A percentile compares a stretch with the other conserved stretches of the same genome.
Evolutionary conservation across 64 coral and sea anemone genomes (phyloP).

Genomic region (Pachyseris speciosa): DNA sequence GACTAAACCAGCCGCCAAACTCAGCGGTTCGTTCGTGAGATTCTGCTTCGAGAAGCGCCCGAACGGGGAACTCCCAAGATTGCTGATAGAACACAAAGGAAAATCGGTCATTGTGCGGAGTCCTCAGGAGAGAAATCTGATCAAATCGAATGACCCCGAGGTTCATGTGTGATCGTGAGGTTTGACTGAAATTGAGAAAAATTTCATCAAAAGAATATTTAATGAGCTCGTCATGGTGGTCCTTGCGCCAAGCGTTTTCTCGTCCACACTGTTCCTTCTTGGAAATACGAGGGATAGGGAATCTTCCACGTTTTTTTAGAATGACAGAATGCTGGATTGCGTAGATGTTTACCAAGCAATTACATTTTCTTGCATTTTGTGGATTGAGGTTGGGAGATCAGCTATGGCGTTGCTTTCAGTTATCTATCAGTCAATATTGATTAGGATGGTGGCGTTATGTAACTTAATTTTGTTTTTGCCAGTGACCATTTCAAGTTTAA

Average conservation of each 20-base stretch:
- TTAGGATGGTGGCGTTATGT: too few species aligned
- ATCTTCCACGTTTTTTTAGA: too few species aligned
- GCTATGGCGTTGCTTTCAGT: too few species aligned
- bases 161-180: conserved; percentile 35
- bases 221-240: neutral
- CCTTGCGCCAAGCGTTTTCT: neutral
- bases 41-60: conserved; percentile 90
- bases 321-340: too few species aligned
- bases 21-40: conserved; percentile 88
- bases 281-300: too few species aligned
- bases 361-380: too few species aligned
- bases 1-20: conserved; percentile 82
- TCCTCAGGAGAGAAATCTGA: conserved; percentile 3
- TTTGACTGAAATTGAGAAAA: neutral
- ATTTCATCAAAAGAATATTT: conserved; percentile 54
- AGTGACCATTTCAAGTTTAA: too few species aligned
- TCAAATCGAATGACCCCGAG: conserved; percentile 52
- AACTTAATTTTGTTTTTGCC: too few species aligned
- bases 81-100: conserved; percentile 94
- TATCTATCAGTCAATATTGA: too few species aligned
- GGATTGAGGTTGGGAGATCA: too few species aligned
- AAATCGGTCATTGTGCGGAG: conserved; percentile 88
- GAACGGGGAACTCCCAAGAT: conserved; percentile 86
- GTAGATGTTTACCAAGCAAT: too few species aligned
- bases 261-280: too few species aligned